Evolutionary conservation across 2,888 invertebrate species (phyloP).

Genomic region (Chloroclysta siterata): DNA sequence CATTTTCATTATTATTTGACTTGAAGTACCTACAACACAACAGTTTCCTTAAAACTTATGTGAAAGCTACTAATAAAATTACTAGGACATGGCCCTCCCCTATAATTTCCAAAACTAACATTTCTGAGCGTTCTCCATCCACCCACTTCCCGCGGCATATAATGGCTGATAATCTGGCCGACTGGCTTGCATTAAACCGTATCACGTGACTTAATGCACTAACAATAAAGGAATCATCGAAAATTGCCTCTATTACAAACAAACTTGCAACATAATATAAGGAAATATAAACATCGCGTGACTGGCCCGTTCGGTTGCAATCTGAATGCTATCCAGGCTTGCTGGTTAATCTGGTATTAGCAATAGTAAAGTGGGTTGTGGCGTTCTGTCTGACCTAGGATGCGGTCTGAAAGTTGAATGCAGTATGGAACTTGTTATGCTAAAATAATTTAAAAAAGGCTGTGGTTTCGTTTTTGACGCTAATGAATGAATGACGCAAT

Average conservation of each 20-base stretch:
- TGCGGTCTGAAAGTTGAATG: slow-evolving; percentile 13
- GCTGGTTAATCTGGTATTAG: slow-evolving; percentile 26
- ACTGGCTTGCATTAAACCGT: not conserved
- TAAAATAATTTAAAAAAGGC: not conserved
- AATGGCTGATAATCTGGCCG: too few relatives aligned
- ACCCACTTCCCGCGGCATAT: too few relatives aligned
- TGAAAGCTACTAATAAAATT: too few relatives aligned
- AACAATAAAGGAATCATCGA: slow-evolving; percentile 14
- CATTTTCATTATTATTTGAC: too few relatives aligned
- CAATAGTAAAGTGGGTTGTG: slow-evolving; percentile 27
- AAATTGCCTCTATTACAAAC: slow-evolving; percentile 26
- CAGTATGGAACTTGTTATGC: not conserved
- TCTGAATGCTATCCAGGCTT: slow-evolving; percentile 33
- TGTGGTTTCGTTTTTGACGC: too few relatives aligned
- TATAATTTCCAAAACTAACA: too few relatives aligned
- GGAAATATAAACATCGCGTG: slow-evolving; percentile 33
- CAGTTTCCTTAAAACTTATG: too few relatives aligned
- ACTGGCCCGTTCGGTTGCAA: slow-evolving; percentile 24
- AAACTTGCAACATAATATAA: slow-evolving; percentile 31
- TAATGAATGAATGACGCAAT: too few relatives aligned
- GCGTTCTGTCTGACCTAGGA: slow-evolving; percentile 16
- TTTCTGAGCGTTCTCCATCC: too few relatives aligned
- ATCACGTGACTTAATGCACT: not conserved
- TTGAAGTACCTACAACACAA: too few relatives aligned
- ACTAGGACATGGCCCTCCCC: too few relatives aligned